Base-by-base conservation (phyloP, 2,888 invertebrate species). In the Malthinus seriepunctatus region DNA sequence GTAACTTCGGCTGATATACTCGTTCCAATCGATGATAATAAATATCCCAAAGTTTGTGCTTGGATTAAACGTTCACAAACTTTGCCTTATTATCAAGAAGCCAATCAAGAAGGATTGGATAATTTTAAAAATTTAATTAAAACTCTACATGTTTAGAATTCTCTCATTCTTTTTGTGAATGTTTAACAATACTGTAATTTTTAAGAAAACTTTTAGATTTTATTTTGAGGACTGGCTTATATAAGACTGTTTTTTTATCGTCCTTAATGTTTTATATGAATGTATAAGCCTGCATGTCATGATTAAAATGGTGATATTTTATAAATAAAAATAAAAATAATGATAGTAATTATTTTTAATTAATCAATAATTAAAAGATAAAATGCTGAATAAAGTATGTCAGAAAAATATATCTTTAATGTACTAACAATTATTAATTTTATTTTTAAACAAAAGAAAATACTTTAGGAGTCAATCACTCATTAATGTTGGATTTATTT, bases 11-110 rank as follows among this genome's bases (percentile, higher is more conserved):
- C 77, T 5, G 64, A 69, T n/a, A 66, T 72, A 37, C 56, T 79
- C 9, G 57, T 75, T 1, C 73, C 77, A 12, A 53, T 79, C 7
- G 73, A 79, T 47, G 62, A 51, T 8, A 64, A 67, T 3, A 75
- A 70, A 71, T 72, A 68, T 64, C 72, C 73, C 0, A 72, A 71
- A 49, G 38, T 78, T 14, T 47, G 51, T 0, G 65, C 65, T n/a
- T 78, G 77, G 77, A 55, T 76, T 11, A 66, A 71, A 38, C 67
- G 67, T 42, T 70, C 71, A 45, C 67, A 75, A 53, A 54, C 60
- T 35, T 67, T 74, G 50, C 69, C 73, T 7, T 72, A 66, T 61
- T 67, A 66, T 48, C 55, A 66, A 9, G 64, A 53, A 12, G 54
- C 44, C 31, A 57, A 61, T 12, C 44, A 57, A 51, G 32, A 37